Conservation (phyloP, 2,888 invertebrate genomes). For the Neoaliturus tenellus region DNA sequence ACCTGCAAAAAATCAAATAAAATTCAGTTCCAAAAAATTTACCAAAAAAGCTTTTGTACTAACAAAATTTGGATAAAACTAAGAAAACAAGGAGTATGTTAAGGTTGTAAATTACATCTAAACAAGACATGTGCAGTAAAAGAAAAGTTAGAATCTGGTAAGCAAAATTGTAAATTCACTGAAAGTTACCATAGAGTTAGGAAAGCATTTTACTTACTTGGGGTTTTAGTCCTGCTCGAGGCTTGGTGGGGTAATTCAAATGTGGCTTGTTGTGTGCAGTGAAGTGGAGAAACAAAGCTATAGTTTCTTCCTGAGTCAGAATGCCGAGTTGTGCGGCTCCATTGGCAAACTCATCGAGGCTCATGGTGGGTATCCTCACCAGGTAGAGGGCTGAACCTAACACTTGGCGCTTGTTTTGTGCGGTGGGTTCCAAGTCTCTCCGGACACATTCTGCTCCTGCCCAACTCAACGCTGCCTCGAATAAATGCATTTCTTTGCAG, state of each 20-base stretch:
- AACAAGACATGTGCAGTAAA: too few species aligned
- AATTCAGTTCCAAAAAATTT: too few species aligned
- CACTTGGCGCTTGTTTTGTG: constrained; percentile 84
- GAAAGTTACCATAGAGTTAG: too few species aligned
- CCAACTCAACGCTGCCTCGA: constrained; percentile 96
- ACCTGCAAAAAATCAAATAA: constrained; percentile 75
- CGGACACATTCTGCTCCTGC: constrained; percentile 93
- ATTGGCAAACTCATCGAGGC: constrained; percentile 95
- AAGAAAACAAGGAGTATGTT: too few species aligned
- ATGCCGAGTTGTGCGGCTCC: constrained; percentile 96
- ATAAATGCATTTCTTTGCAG: constrained; percentile 93
- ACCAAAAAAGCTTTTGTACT: too few species aligned
- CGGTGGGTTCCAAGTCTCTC: constrained; percentile 86
- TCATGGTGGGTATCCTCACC: constrained; percentile 96
- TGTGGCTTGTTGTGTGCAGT: constrained; percentile 92
- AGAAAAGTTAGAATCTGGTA: too few species aligned
- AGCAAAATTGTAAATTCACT: too few species aligned
- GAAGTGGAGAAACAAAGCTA: constrained; percentile 96
- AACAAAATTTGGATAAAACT: too few species aligned
- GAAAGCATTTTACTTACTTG: constrained; percentile 79
- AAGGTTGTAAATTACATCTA: too few species aligned
- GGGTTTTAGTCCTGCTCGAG: constrained; percentile 91
- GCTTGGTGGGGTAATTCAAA: constrained; percentile 88
- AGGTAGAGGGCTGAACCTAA: constrained; percentile 88
- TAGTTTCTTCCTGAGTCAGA: constrained; percentile 94